Base-by-base conservation (phyloP, 2,888 invertebrate genomes). In the Aricia artaxerxes region DNA sequence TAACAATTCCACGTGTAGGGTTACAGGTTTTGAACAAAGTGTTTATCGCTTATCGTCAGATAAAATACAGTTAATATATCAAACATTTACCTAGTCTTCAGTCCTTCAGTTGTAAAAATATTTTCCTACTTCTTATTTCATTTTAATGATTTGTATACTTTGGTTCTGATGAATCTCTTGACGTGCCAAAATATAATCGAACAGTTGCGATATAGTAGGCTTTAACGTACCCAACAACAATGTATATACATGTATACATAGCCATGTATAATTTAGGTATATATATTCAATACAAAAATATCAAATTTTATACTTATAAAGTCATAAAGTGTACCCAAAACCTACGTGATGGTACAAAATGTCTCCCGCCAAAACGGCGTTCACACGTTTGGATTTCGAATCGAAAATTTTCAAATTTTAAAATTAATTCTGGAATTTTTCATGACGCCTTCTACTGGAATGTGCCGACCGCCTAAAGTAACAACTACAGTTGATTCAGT, bases 291-390 rank as follows among this genome's bases (percentile, higher is more conserved):
- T 94, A 94, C 92, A 94, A 94, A 94, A 94, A 94, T 94, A 94
- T 94, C 89, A 93, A 94, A 93, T 94, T 94, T 94, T 89, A 94
- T 94, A 69, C 69, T 69, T 76, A 94, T 94, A 94, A 94, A 94
- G 94, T 93, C 93, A 93, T 93, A 94, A 94, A 94, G 93, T 94
- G 94, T 94, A 94, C 94, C 94, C 94, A 94, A 94, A 94, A 94
- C 93, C 94, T 94, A 94, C 94, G 92, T 92, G 92, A 91, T 93
- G 94, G 94, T 94, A 93, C 93, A 92, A 93, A 92, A 93, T 90
- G 92, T 89, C 87, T 86, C 84, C 88, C 93, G 91, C 93, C 92
- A 92, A 93, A 91, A 93, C 88, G 90, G 92, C 90, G 91, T 86
- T 87, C 84, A 88, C 90, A 89, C 90, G 88, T 88, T 69, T 87